phyloP scores from a whole-genome alignment of 30 jellyfish, hydroid and myxozoan genomes.

The Sanderia malayensis region DNA sequence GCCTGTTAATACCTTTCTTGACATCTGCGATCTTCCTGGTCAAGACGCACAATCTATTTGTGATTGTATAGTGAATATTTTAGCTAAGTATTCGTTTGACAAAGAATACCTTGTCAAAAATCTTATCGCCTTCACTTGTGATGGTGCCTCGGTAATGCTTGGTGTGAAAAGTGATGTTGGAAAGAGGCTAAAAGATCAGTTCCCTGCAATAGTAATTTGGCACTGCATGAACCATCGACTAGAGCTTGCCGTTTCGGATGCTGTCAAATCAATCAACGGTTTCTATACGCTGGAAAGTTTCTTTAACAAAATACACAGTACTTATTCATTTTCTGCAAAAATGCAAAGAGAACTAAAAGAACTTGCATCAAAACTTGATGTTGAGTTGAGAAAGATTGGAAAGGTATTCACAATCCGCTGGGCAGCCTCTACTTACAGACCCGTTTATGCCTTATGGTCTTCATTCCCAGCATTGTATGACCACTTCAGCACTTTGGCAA shows the following conservation, averaged over 20 bases:
- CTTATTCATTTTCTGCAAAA: conserved; percentile 32
- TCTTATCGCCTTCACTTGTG: too few species aligned
- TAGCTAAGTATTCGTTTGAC: too few species aligned
- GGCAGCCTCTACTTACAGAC: conserved; percentile 60
- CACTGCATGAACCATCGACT: conserved; percentile 57
- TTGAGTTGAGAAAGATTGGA: conserved; percentile 51
- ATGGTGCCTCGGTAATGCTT: too few species aligned
- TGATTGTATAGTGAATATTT: too few species aligned
- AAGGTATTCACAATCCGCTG: conserved; percentile 46
- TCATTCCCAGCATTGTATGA: conserved; percentile 22
- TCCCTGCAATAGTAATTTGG: conserved; percentile 49
- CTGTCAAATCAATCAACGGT: conserved; percentile 32
- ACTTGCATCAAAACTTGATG: conserved; percentile 35
- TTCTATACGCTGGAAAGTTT: conserved; percentile 21
- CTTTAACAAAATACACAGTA: conserved; percentile 28
- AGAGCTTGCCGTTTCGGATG: conserved; percentile 63
- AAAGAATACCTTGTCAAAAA: too few species aligned
- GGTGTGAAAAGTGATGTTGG: conserved; percentile 17
- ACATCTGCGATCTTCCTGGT: conserved; percentile 4
- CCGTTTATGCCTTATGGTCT: conserved; percentile 44
- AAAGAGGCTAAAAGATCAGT: conserved; percentile 7
- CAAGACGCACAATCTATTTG: conserved; percentile 6
- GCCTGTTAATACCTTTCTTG: conserved; percentile 3
- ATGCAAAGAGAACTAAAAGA: conserved; percentile 54
- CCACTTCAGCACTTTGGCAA: conserved; percentile 21